Evolutionary conservation across 2,113 vertebrate species (phyloP).

Genomic region (Lampris megalopsis): DNA sequence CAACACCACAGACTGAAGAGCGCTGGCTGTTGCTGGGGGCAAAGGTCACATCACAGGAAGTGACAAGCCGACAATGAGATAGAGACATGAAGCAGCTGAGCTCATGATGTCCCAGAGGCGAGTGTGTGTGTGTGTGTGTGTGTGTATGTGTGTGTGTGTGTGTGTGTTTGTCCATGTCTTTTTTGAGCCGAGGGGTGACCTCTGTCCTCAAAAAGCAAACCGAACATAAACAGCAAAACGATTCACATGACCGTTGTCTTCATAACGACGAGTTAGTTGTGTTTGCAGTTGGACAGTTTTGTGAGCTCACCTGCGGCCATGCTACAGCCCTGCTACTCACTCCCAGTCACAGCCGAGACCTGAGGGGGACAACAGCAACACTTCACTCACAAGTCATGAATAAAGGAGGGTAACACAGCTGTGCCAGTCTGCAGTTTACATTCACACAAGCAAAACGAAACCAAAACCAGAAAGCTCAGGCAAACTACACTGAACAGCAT

Average conservation of each 20-base stretch:
- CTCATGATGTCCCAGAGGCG: no score
- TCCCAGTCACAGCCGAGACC: conserved; percentile 10
- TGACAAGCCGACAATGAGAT: background rate
- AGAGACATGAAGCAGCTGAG: background rate
- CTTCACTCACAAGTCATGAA: background rate
- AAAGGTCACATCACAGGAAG: background rate
- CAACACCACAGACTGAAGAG: no score
- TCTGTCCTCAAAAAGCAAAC: no score
- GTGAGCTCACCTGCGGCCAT: conserved; percentile 73
- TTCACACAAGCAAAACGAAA: no score
- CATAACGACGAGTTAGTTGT: no score
- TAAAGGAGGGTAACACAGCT: no score
- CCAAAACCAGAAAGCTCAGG: no score
- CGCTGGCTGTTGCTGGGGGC: background rate
- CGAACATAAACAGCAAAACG: background rate
- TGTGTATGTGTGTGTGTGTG: background rate
- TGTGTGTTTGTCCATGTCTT: background rate
- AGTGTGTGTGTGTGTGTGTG: background rate
- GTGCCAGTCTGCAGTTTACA: no score
- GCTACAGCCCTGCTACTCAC: conserved; percentile 42
- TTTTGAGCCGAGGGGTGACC: background rate
- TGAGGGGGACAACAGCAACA: conserved; percentile 2
- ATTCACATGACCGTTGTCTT: background rate
- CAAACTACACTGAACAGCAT: no score
- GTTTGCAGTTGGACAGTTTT: no score